A percentile compares a stretch with the other conserved stretches of the same genome.
Evolutionary conservation across 1,140 invertebrate species (phyloP).

Genomic region (Neuroterus valhalla): DNA sequence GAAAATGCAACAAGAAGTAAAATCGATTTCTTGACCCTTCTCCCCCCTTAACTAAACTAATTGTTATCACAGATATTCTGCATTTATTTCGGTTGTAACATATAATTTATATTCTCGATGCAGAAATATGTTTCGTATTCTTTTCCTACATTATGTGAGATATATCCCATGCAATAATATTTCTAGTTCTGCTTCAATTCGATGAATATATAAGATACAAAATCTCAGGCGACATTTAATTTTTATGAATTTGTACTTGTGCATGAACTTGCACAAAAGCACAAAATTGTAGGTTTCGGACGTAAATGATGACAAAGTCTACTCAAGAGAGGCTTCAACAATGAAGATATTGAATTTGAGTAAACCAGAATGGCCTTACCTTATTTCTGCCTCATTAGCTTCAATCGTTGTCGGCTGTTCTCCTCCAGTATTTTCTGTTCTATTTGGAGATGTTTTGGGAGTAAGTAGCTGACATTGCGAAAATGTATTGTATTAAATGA

Average conservation of each 20-base stretch:
- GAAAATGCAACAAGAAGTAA: no score
- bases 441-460: constrained; percentile 88
- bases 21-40: no score
- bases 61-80: no score
- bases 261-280: constrained; percentile 21
- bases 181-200: no score
- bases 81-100: no score
- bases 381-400: constrained; percentile 81
- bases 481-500: no score
- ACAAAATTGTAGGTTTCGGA: constrained; percentile 6
- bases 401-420: constrained; percentile 82
- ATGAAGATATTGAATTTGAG: constrained; percentile 80
- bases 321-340: constrained; percentile 63
- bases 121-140: no score
- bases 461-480: constrained; percentile 68
- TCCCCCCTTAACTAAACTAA: no score
- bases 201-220: not conserved
- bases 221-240: constrained; percentile 9
- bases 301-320: not conserved
- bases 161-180: no score
- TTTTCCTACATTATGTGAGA: no score
- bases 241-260: not conserved
- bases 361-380: constrained; percentile 82
- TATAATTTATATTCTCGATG: no score
- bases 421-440: constrained; percentile 85